Base-by-base conservation (phyloP, 2,113 vertebrate species). In the Excalfactoria chinensis region DNA sequence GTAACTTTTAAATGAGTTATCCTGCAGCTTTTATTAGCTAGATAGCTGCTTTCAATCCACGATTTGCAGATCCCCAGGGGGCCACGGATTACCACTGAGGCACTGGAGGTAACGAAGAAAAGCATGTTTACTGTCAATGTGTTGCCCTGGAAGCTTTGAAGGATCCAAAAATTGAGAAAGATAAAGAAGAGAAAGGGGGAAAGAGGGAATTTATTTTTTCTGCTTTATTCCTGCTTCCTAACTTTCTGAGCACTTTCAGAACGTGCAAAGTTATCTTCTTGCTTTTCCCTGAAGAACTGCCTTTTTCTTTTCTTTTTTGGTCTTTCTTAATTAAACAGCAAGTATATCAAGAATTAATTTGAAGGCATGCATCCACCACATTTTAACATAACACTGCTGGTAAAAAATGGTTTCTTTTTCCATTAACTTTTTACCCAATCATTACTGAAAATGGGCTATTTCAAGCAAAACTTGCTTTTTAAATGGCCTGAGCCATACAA, bases 1-100 rank as follows among this genome's bases (percentile, higher is more conserved):
- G 74, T 69, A 89, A 92, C 90, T 92, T 93, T 55, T 55, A 73
- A 93, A 68, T 37, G 58, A 73, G 90, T 93, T 89, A 5, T 69
- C 88, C 90, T 72, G 84, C 86, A 82, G 88, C 76, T 92, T 91
- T 93, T 58, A 82, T 86, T 64, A 34, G 26, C 58, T 28, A 44
- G 28, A 37, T 40, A 49, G 32, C 48, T 75, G 55, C n/a, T 73
- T 62, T 46, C 40, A 32, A 4, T 0, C 43, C 9, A 0, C 19
- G 70, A 91, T 66, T 82, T 85, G 49, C 67, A 91, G 48, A 58
- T 48, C 71, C 53, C 86, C 26, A 14, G 80, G 73, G 58, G 88
- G 49, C 48, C 58, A 2, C 0, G 14, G 88, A 84, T 34, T 73
- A 32, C 48, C 35, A 12, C 53, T 7, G 18, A 19, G 43, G 53